These are phyloP conservation scores for Allochrocebus solatus DNA, from an alignment of 2,797 vertebrate genomes.

Conservation along the genomic window DNA sequence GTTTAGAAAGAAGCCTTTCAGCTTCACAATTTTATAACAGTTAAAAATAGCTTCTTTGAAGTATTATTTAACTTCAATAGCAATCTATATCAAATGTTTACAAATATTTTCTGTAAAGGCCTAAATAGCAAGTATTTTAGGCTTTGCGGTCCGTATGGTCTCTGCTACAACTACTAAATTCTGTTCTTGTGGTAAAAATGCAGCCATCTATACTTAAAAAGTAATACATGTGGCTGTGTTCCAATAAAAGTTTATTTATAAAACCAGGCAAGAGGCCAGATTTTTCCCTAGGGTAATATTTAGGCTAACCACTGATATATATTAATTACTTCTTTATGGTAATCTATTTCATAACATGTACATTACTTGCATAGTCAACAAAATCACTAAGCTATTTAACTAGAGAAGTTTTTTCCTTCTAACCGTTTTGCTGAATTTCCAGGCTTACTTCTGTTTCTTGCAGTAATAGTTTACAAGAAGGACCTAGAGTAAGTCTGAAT, in stretches of 20 bases:
- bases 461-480: not conserved
- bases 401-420: not conserved
- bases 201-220: slow-evolving; percentile 2
- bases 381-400: slow-evolving; percentile 9
- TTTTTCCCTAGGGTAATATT: slow-evolving; percentile 25
- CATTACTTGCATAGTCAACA: slow-evolving; percentile 33
- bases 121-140: not conserved
- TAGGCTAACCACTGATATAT: slow-evolving; percentile 16
- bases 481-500: not conserved
- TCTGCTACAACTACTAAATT: not conserved
- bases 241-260: slow-evolving; percentile 33
- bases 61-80: not conserved
- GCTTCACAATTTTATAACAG: not conserved
- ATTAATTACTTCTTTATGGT: slow-evolving; percentile 42
- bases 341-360: slow-evolving; percentile 15
- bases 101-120: not conserved
- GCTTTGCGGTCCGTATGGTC: not conserved
- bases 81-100: not conserved
- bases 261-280: not conserved
- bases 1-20: not conserved
- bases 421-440: not conserved
- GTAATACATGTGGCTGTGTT: slow-evolving; percentile 21
- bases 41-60: not conserved
- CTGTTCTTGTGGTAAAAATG: not conserved
- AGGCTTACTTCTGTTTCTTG: not conserved